Evolutionary conservation across 2,888 invertebrate species (phyloP).

Genomic region (Athalia circularis): DNA sequence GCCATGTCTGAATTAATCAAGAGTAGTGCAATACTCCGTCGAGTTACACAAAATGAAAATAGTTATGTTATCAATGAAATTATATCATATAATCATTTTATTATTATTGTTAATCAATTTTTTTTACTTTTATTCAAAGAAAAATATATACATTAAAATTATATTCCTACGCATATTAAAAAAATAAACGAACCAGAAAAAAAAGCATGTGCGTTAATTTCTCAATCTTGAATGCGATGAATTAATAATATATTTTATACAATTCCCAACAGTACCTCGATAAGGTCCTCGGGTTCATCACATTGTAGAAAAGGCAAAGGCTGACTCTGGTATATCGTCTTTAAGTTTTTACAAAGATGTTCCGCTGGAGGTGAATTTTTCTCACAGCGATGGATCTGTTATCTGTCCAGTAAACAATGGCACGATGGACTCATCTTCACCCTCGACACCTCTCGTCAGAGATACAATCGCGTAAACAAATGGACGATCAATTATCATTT

Average conservation of each 20-base stretch:
- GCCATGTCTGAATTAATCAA: conserved; percentile 5
- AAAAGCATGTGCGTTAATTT: not conserved
- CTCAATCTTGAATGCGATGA: not conserved
- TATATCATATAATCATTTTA: not conserved
- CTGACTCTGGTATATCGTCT: not conserved
- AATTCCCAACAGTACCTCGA: too few relatives aligned
- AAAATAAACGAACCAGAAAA: not conserved
- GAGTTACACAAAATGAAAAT: not conserved
- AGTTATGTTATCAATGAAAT: not conserved
- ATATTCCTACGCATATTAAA: not conserved
- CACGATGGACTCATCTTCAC: conserved; percentile 44
- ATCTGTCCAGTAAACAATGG: conserved; percentile 48
- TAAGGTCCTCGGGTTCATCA: too few relatives aligned
- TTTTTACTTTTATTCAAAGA: conserved; percentile 16
- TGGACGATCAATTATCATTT: conserved; percentile 53
- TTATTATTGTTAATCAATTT: conserved; percentile 25
- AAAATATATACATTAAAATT: conserved; percentile 11
- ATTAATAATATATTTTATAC: too few relatives aligned
- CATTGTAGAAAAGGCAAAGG: too few relatives aligned
- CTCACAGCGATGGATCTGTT: conserved; percentile 8
- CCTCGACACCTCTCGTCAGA: conserved; percentile 9
- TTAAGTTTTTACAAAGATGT: too few relatives aligned
- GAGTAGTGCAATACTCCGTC: conserved; percentile 17
- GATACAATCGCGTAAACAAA: conserved; percentile 55
- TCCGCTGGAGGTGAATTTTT: not conserved